Conservation (phyloP, 2,797 vertebrate genomes). For the Pantherophis alleghaniensis region DNA sequence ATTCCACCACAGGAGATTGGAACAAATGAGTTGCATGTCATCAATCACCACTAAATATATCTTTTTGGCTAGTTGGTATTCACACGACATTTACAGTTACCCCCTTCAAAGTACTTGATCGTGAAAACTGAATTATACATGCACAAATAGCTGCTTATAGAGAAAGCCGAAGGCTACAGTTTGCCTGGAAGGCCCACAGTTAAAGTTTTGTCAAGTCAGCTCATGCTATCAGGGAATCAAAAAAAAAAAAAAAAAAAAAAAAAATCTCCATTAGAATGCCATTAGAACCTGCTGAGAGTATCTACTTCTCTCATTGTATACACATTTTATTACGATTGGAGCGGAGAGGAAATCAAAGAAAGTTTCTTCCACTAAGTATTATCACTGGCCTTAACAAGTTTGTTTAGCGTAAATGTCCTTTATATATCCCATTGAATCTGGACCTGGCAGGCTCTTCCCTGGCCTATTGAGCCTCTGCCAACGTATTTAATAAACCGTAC, state of each 20-base stretch:
- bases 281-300: conserved; percentile 55
- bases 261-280: conserved; percentile 58
- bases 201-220: conserved; percentile 63
- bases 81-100: conserved; percentile 58
- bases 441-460: conserved; percentile 28
- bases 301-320: conserved; percentile 41
- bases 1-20: conserved; percentile 15
- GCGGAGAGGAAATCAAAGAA: conserved; percentile 7
- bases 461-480: conserved; percentile 26
- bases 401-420: conserved; percentile 31
- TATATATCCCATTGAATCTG: not conserved
- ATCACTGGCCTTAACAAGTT: conserved; percentile 40
- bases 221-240: conserved; percentile 52
- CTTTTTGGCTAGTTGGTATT: conserved; percentile 53
- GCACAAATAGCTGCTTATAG: conserved; percentile 48
- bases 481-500: not conserved
- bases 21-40: conserved; percentile 31
- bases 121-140: conserved; percentile 59
- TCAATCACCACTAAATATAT: conserved; percentile 39
- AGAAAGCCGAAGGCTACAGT: conserved; percentile 52
- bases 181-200: conserved; percentile 61
- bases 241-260: conserved; percentile 25
- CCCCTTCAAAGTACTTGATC: conserved; percentile 50
- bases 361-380: conserved; percentile 36
- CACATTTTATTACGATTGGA: conserved; percentile 5